These are phyloP conservation scores for Paraplagusia blochii DNA, from an alignment of 2,113 vertebrate genomes.

Conservation along the genomic window DNA sequence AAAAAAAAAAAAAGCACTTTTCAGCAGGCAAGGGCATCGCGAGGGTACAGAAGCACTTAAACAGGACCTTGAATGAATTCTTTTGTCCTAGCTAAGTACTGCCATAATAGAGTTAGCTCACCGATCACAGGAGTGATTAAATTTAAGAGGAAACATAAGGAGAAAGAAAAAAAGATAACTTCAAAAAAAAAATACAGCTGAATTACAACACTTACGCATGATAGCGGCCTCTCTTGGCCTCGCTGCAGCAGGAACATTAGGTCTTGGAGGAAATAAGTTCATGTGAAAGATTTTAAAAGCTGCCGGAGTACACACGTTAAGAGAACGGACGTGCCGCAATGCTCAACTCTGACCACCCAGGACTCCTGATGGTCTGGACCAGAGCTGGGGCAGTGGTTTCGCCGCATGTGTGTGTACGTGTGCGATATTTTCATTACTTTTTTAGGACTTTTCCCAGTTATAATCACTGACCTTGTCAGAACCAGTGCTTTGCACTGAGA, in stretches of 20 bases:
- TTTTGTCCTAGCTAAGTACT: conserved; percentile 56
- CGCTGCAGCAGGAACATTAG: conserved; percentile 25
- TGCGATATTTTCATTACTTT: neutral
- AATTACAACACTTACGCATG: conserved; percentile 26
- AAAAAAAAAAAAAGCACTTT: conserved; percentile 11
- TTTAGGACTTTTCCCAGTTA: too few species aligned
- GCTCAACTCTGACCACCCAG: conserved; percentile 67
- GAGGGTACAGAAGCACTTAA: conserved; percentile 52
- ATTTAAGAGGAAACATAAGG: conserved; percentile 54
- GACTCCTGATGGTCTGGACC: conserved; percentile 61
- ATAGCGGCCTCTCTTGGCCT: conserved; percentile 18
- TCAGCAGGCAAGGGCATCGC: conserved; percentile 36
- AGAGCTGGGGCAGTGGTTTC: conserved; percentile 21
- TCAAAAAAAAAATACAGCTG: conserved; percentile 20
- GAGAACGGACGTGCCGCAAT: conserved; percentile 32
- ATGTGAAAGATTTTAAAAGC: conserved; percentile 22
- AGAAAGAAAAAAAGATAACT: conserved; percentile 41
- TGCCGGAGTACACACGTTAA: conserved; percentile 35
- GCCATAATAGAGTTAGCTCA: conserved; percentile 44
- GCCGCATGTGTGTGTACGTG: conserved; percentile 8
- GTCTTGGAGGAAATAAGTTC: conserved; percentile 43
- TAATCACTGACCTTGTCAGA: neutral
- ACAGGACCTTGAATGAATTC: conserved; percentile 52
- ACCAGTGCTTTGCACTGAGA: neutral
- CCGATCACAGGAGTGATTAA: conserved; percentile 45